Percentiles rank a stretch among this genome's conserved stretches.
Conservation (phyloP, 2,797 vertebrate genomes). For the Pseudopleuronectes americanus region DNA sequence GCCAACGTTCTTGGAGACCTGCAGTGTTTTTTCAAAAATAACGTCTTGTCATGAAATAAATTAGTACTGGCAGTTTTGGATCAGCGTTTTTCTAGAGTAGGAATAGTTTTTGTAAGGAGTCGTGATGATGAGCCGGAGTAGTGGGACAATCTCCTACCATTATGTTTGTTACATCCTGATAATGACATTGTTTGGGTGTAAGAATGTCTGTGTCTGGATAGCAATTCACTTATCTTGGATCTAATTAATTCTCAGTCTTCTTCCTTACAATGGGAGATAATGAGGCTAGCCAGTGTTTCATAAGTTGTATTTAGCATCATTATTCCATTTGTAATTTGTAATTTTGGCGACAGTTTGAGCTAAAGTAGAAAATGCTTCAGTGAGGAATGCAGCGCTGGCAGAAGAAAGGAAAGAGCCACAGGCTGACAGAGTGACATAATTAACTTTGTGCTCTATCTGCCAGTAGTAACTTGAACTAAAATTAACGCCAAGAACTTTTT, state of each 20-base stretch:
- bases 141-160: no score
- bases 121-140: no score
- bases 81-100: no score
- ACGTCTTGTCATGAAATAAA: not conserved
- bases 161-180: conserved; percentile 8
- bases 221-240: conserved; percentile 24
- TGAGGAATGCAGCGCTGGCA: conserved; percentile 9
- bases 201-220: not conserved
- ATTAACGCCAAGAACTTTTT: not conserved
- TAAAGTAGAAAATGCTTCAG: conserved; percentile 2
- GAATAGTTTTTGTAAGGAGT: no score
- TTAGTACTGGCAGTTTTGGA: not conserved
- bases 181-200: conserved; percentile 2
- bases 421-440: not conserved
- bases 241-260: conserved; percentile 12
- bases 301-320: conserved; percentile 31
- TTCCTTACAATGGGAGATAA: conserved; percentile 8
- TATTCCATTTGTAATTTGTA: conserved; percentile 23
- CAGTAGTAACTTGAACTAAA: not conserved
- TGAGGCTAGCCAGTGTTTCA: conserved; percentile 23
- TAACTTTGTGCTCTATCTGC: not conserved
- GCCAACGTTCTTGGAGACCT: not conserved
- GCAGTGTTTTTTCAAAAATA: not conserved
- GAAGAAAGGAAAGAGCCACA: conserved; percentile 22
- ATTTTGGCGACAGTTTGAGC: conserved; percentile 25